Conservation (phyloP, 2,888 invertebrate species). For the Lasioglossum marginatum region DNA sequence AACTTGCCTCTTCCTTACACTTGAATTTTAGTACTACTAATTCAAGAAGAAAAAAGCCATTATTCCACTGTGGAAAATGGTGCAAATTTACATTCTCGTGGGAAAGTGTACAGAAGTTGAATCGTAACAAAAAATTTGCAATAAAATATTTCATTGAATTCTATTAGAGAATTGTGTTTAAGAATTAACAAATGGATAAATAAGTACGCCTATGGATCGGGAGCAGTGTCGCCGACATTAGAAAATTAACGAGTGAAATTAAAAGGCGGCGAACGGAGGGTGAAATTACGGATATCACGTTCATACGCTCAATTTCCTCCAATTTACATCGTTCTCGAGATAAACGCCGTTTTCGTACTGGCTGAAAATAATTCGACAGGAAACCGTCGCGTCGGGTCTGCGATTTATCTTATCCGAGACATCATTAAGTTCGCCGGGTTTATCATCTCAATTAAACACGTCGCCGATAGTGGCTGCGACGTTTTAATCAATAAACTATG, state of each 20-base stretch:
- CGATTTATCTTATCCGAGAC: conserved; percentile 27
- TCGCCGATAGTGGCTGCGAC: conserved; percentile 15
- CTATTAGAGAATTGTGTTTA: background rate
- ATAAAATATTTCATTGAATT: background rate
- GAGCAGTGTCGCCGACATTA: background rate
- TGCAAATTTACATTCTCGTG: background rate
- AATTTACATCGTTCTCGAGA: background rate
- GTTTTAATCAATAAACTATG: conserved; percentile 46
- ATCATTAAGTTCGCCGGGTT: conserved; percentile 28
- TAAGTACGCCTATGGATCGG: background rate
- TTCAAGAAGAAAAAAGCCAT: too few species aligned
- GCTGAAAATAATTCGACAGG: conserved; percentile 32
- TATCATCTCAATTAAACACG: conserved; percentile 51
- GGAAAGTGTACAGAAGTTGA: background rate
- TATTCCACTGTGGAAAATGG: background rate
- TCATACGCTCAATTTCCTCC: background rate
- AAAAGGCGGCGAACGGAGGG: background rate
- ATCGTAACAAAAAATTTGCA: background rate
- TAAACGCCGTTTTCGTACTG: background rate
- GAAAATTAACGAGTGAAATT: background rate
- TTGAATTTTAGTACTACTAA: background rate
- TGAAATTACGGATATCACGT: background rate
- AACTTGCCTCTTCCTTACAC: background rate
- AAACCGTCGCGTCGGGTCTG: conserved; percentile 18
- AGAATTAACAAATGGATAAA: background rate